Evolutionary conservation across 2,888 invertebrate species (phyloP), one percentile per base, ranked within the genome.

Genomic region (Macropis europaea): DNA sequence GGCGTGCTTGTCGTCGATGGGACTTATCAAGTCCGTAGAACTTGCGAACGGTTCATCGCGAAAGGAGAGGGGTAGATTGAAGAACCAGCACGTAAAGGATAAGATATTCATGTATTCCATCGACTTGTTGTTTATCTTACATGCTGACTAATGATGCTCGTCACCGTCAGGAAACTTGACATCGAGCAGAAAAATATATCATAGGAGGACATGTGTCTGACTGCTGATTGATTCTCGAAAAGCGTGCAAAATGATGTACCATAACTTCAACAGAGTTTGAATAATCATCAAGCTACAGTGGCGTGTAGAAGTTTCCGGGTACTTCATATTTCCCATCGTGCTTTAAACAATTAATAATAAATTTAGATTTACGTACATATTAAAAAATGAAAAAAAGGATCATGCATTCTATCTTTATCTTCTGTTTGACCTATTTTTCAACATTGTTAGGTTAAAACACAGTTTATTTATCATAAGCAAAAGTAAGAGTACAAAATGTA

Each of bases 31-130:
- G 36, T 72, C 79, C 79, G 56, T 32, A 64, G 72, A 79, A 79
- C 13, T 13, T 52, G 38, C 40, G 52, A 72, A 59, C 52, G 38
- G 52, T 73, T 53, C 73, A 56, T 38, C 36, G 13, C 19, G 50
- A 53, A 69, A 62, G 73, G 53, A 62, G 43, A 66, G 32, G 45
- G 52, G 32, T 40, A 63, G 62, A 73, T 79, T 64, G 60, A 61
- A 63, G 63, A 79, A 73, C 32, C 66, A 30, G 62, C 73, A 73
- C 76, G 79, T 79, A 73, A 47, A 6, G 50, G 9, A 63, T 76
- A 64, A 79, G 43, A 45, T 80, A 81, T 81, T 77, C 71, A 68
- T 56, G 64, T 71, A 77, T 77, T 81, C 71, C 52, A 26, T 19
- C 17, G 53, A 54, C 63, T 68, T 30, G 53, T 68, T 42, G 57